A percentile compares a stretch with the other conserved stretches of the same genome.
phyloP scores from a whole-genome alignment of 2,888 invertebrate genomes.

The Nemotelus pantherinus region DNA sequence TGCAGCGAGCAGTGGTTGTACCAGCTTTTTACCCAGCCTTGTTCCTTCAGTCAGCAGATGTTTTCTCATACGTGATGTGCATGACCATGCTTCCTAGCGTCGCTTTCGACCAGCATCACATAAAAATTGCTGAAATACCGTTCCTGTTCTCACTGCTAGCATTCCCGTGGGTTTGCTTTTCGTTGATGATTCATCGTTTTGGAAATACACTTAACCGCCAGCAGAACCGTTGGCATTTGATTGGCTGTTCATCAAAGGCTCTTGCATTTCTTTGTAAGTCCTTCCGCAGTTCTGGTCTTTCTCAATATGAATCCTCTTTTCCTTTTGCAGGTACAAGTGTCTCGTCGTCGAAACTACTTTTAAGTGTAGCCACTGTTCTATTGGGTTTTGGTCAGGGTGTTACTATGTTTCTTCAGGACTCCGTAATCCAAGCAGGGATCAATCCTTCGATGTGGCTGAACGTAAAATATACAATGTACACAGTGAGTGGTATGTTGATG shows the following conservation, averaged over 20 bases:
- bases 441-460: slow-evolving; percentile 62
- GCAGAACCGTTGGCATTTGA: slow-evolving; percentile 61
- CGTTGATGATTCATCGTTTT: slow-evolving; percentile 64
- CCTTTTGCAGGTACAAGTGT: slow-evolving; percentile 60
- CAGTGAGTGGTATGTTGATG: slow-evolving; percentile 62
- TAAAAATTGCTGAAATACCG: slow-evolving; percentile 64
- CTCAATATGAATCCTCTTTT: not conserved
- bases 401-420: slow-evolving; percentile 62
- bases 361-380: slow-evolving; percentile 62
- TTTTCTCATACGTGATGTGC: slow-evolving; percentile 64
- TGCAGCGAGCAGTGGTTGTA: slow-evolving; percentile 60
- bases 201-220: slow-evolving; percentile 60
- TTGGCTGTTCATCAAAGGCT: slow-evolving; percentile 62
- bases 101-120: slow-evolving; percentile 61
- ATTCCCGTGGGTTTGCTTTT: slow-evolving; percentile 65
- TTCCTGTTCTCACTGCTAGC: slow-evolving; percentile 63
- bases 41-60: slow-evolving; percentile 60
- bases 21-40: slow-evolving; percentile 62
- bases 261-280: slow-evolving; percentile 61
- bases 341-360: slow-evolving; percentile 62
- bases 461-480: slow-evolving; percentile 61
- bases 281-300: not conserved
- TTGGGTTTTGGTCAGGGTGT: slow-evolving; percentile 64
- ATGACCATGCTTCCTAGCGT: slow-evolving; percentile 62
- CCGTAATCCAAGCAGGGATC: slow-evolving; percentile 62